Conservation (phyloP, 2,888 invertebrate species). For the Microplitis manilae region DNA sequence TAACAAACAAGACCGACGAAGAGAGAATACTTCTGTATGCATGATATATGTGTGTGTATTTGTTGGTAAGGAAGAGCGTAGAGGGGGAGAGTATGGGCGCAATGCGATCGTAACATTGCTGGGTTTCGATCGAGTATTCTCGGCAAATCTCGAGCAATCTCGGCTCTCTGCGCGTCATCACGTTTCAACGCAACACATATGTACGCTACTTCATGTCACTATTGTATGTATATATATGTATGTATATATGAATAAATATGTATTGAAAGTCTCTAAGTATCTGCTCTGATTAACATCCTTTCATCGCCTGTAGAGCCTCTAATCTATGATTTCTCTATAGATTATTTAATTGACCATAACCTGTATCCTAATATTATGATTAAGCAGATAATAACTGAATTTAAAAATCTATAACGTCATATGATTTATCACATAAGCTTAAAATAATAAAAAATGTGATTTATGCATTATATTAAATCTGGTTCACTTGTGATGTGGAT, state of each 20-base stretch:
- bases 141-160: conserved; percentile 38
- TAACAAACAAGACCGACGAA: not conserved
- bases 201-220: not conserved
- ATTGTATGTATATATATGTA: conserved; percentile 2
- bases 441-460: not conserved
- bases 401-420: no score
- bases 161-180: conserved; percentile 11
- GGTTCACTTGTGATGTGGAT: not conserved
- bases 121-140: conserved; percentile 30
- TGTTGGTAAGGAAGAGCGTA: conserved; percentile 11
- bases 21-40: conserved; percentile 14
- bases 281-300: conserved; percentile 1
- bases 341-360: not conserved
- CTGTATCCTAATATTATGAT: not conserved
- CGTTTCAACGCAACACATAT: not conserved
- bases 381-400: no score
- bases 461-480: not conserved
- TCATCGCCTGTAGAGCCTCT: not conserved
- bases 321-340: not conserved
- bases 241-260: not conserved
- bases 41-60: conserved; percentile 4
- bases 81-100: conserved; percentile 18
- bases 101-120: conserved; percentile 38
- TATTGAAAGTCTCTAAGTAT: not conserved
- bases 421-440: no score